Evolutionary conservation across 2,888 invertebrate genomes (phyloP), one percentile per base, ranked within the genome.

Genomic region (Pyrochroa serraticornis): DNA sequence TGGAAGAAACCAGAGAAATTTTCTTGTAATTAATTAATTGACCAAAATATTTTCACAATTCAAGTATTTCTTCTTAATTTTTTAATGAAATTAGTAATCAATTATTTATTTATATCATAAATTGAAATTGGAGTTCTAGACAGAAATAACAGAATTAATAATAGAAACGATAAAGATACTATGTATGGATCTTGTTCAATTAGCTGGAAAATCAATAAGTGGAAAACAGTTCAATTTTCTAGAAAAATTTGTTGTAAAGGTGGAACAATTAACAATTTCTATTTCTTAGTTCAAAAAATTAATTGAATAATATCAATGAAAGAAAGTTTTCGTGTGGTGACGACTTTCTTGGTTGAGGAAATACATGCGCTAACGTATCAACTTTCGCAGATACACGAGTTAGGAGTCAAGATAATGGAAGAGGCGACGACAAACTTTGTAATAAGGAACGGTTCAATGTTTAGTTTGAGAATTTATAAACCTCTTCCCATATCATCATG

Each of bases 401-500:
- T 44, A 52, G 58, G 58, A 43, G 10, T 0, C 6, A n/a, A 58
- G 31, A 10, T 51, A 35, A 7, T 0, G n/a, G 9, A 45, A 34
- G 34, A 41, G 10, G 37, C 30, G 9, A 1, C 5, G 12, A 7
- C 1, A 13, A 0, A 38, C 9, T 8, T n/a, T 30, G 14, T 13
- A 31, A 50, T 13, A 33, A 30, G 9, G n/a, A 34, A 50, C 14
- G 30, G 31, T 34, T 8, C 31, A 46, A 45, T 45, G n/a, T 31
- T 12, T 5, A 5, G 22, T 22, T 5, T 22, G 5, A 22, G 22
- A 22, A 22, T 22, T 22, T 22, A 5, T 22, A 13, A 10, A 47
- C 38, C 55, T 58, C 64, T 56, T 51, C 12, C n/a, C 7, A 0
- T 6, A 5, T 73, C 65, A 58, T 77, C 69, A n/a, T 34, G 7